Conservation (phyloP, 2,888 invertebrate species). For the Lithophane socia region DNA sequence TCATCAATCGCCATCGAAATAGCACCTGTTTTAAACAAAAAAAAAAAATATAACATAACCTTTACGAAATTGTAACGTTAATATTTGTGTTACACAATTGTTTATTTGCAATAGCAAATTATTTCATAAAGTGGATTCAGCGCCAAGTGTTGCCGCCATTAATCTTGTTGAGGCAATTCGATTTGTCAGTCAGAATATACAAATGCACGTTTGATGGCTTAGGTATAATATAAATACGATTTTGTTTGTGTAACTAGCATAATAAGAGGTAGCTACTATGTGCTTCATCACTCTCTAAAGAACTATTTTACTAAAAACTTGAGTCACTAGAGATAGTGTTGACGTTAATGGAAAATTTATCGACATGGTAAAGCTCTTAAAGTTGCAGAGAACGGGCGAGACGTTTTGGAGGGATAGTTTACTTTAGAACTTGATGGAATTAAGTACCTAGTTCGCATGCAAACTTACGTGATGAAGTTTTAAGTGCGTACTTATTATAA, state of each 20-base stretch:
- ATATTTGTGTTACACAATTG: constrained; percentile 49
- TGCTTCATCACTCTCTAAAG: constrained; percentile 24
- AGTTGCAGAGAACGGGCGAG: constrained; percentile 56
- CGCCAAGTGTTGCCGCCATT: constrained; percentile 74
- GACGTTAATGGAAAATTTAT: constrained; percentile 73
- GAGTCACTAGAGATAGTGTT: constrained; percentile 52
- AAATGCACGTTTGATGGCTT: constrained; percentile 59
- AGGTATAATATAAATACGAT: constrained; percentile 32
- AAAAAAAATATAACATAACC: constrained; percentile 35
- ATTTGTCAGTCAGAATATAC: constrained; percentile 71
- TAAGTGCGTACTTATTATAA: constrained; percentile 35
- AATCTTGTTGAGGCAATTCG: constrained; percentile 70
- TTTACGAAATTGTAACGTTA: constrained; percentile 24
- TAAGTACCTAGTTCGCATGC: constrained; percentile 56
- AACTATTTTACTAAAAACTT: constrained; percentile 44
- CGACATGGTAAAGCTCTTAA: constrained; percentile 72
- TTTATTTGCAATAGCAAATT: constrained; percentile 56
- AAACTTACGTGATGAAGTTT: constrained; percentile 49
- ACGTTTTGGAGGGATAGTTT: constrained; percentile 52
- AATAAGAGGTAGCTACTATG: constrained; percentile 2
- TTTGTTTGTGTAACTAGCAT: constrained; percentile 20
- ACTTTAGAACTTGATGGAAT: constrained; percentile 44
- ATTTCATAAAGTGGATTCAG: constrained; percentile 66
- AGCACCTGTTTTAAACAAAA: constrained; percentile 91
- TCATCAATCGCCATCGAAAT: constrained; percentile 96